Evolutionary conservation across 2,888 invertebrate species (phyloP), one percentile per base, ranked within the genome.

Genomic region (Vandiemenella viatica): DNA sequence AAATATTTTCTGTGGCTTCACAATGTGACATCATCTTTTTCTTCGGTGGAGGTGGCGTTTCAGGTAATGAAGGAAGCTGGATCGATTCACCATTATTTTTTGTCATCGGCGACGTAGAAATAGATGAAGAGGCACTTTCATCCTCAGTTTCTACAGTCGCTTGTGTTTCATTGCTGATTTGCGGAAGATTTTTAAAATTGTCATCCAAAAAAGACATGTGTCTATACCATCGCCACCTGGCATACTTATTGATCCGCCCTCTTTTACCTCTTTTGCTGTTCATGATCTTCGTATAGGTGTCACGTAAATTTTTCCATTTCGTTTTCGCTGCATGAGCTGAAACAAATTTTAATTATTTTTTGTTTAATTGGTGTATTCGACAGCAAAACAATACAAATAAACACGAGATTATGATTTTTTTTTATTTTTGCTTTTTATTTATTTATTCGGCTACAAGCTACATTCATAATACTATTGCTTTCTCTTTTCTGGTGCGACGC

Each of bases 261-360:
- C 37, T 37, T 13, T 26, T 37, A 45, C 45, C 37, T 37, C 37
- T 45, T 19, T 17, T 13, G 37, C 20, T 37, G n/a, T 45, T 26
- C 45, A 37, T 45, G 45, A 32, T 37, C 45, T 37, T 45, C 37
- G 19, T 32, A 37, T 45, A 45, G 32, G 32, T 17, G 45, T 45
- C 45, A 23, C 45, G 45, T 19, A 45, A 45, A 45, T 45, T 37
- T 45, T 45, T 45, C 37, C 45, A 45, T 32, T 45, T 45, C 15
- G 18, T 37, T 32, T 45, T 18, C 16, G 37, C 45, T 37, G 37
- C 21, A 45, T 45, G 18, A 45, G 19, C 37, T 37, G 37, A 37
- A 45, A 45, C 5, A 37, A 37, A 38, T 23, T 23, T 23, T 23
- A 23, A 23, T 23, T 6, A 23, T 23, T 23, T 23, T 8, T 23